phyloP scores from a whole-genome alignment of 2,113 vertebrate species.

The Heptranchias perlo region DNA sequence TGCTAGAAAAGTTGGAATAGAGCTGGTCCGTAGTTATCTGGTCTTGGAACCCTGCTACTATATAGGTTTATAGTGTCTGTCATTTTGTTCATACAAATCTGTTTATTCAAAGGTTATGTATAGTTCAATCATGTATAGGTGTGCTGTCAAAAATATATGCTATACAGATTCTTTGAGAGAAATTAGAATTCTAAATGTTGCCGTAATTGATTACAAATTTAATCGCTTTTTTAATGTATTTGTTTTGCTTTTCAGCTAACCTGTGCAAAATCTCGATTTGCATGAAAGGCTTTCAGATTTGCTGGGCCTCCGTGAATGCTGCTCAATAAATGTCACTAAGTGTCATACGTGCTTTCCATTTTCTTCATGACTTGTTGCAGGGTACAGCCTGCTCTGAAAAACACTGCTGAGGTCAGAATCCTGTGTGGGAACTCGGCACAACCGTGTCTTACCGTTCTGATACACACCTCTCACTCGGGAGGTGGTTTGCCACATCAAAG shows the following conservation, averaged over 20 bases:
- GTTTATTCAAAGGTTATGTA: too few relatives aligned
- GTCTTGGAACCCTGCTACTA: too few relatives aligned
- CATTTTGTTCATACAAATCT: too few relatives aligned
- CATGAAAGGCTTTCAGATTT: background rate
- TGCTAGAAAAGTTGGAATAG: too few relatives aligned
- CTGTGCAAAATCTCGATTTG: background rate
- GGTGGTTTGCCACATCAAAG: background rate
- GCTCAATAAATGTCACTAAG: background rate
- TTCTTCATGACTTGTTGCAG: background rate
- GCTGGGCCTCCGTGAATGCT: background rate
- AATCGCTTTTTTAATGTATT: background rate
- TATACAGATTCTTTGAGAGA: too few relatives aligned
- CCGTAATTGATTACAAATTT: background rate
- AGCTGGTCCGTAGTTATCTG: too few relatives aligned
- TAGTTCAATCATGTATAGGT: too few relatives aligned
- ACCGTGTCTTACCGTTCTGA: background rate
- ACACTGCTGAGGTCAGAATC: background rate
- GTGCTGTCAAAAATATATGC: too few relatives aligned
- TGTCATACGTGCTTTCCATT: background rate
- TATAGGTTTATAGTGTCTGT: too few relatives aligned
- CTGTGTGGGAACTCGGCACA: background rate
- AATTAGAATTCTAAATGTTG: too few relatives aligned
- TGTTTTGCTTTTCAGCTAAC: background rate
- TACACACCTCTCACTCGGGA: background rate
- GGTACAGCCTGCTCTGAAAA: background rate